phyloP scores from a whole-genome alignment of 35 echinoderm and acorn worm species.

The Lytechinus pictus region DNA sequence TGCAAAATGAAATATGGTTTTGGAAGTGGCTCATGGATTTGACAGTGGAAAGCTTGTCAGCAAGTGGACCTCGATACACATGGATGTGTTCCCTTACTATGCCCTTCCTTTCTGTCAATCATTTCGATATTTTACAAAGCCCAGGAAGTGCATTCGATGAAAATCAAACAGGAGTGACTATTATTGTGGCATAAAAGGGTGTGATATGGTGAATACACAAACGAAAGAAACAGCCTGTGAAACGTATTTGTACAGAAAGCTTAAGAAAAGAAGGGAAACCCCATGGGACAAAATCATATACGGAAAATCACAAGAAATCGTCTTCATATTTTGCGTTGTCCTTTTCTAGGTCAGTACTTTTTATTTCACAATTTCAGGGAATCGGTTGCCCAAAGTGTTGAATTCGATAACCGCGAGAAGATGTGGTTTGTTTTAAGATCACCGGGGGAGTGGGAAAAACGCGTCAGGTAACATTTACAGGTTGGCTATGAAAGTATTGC shows the following conservation, averaged over 20 bases:
- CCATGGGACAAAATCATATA: neutral
- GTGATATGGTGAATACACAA: neutral
- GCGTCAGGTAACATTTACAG: neutral
- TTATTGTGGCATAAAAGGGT: slow-evolving; percentile 1
- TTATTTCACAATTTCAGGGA: neutral
- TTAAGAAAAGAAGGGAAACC: neutral
- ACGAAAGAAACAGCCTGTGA: slow-evolving; percentile 10
- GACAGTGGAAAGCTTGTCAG: neutral
- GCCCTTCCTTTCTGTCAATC: neutral
- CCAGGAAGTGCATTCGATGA: neutral
- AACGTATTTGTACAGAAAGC: neutral
- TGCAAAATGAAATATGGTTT: neutral
- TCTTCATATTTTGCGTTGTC: neutral
- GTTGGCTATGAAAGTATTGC: neutral
- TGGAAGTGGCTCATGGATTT: neutral
- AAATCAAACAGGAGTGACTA: slow-evolving; percentile 4
- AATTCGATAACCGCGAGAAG: slow-evolving; percentile 1
- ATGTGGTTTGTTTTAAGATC: slow-evolving; percentile 7
- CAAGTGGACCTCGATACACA: neutral
- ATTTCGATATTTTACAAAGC: neutral
- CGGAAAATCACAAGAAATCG: neutral
- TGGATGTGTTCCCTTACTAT: neutral
- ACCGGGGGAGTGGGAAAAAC: neutral
- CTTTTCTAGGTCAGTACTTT: neutral
- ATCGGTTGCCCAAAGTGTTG: neutral